Evolutionary conservation across 2,797 vertebrate genomes (phyloP).

Genomic region (Naso thynnoides): DNA sequence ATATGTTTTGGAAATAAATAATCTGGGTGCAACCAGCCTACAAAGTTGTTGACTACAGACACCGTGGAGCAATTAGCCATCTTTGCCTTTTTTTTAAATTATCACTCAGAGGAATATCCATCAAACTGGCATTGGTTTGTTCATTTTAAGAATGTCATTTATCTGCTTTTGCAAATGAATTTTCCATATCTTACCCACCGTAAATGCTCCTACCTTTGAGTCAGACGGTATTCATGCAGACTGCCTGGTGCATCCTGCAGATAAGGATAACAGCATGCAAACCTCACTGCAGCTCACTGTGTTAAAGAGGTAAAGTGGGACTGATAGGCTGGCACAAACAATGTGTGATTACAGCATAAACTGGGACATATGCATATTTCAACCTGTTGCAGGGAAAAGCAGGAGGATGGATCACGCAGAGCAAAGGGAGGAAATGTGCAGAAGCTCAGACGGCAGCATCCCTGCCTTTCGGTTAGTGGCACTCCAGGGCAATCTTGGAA

Average conservation of each 20-base stretch:
- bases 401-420: conserved; percentile 23
- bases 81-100: no score
- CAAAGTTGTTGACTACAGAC: no score
- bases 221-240: conserved; percentile 30
- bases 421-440: conserved; percentile 51
- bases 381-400: conserved; percentile 22
- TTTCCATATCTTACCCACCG: conserved; percentile 18
- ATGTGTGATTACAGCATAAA: conserved; percentile 17
- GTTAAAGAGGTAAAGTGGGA: conserved; percentile 11
- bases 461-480: conserved; percentile 62
- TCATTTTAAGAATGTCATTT: no score
- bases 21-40: no score
- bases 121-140: no score
- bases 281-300: conserved; percentile 25
- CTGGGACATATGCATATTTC: conserved; percentile 22
- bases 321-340: conserved; percentile 11
- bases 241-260: conserved; percentile 63
- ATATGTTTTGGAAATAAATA: no score
- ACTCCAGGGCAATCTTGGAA: conserved; percentile 82
- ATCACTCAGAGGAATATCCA: no score
- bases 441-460: conserved; percentile 61
- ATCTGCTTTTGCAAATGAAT: no score
- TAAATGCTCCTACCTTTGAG: conserved; percentile 42
- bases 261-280: conserved; percentile 63
- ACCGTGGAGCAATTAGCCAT: no score